Base-by-base conservation (phyloP, 1,140 invertebrate species). In the Drosophila pseudoananassae region DNA sequence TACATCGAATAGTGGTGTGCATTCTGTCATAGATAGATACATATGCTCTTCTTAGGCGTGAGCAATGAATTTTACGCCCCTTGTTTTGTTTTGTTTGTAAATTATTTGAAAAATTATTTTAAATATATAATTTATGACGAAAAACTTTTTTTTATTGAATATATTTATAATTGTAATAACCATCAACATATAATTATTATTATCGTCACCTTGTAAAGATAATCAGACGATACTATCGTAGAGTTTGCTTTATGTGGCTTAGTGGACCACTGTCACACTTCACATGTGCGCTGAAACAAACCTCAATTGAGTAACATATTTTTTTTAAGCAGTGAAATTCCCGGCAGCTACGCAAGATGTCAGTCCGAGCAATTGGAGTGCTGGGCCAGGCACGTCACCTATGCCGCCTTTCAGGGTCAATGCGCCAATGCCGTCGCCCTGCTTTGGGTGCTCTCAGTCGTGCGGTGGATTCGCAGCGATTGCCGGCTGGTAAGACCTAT, bases 291-390 rank as follows among this genome's bases (percentile, higher is more conserved):
- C 56, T 58, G 51, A 20, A 43, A 43, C 23, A 60, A 60, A 49
- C 17, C 25, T 27, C 27, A 66, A 73, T 81, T 81, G 23, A 71
- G 71, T 81, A 81, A 82, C 78, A 82, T 27, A 47, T 54, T 4
- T 29, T 7, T 57, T 29, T 55, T 46, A 29, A 47, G 38, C 40
- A 63, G 43, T 49, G 9, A 31, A 33, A 4, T 12, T 6, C 15
- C 12, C 43, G 7, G 10, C 20, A 12, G 12, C 20, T 38, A 20
- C 7, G 29, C 15, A 40, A n/a, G 25, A 69, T 69, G 66, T 69
- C 66, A 12, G 17, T 69, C 10, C 63, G 66, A 33, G 66, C 64
- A 4, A 69, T 69, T 27, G 66, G 66, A 31, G 25, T 69, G 15
- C 25, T 69, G 23, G 45, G 40, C 4, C 63, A 56, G 31, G 51